Base-by-base conservation (phyloP, 2,797 vertebrate genomes). In the Eupleurogrammus muticus region DNA sequence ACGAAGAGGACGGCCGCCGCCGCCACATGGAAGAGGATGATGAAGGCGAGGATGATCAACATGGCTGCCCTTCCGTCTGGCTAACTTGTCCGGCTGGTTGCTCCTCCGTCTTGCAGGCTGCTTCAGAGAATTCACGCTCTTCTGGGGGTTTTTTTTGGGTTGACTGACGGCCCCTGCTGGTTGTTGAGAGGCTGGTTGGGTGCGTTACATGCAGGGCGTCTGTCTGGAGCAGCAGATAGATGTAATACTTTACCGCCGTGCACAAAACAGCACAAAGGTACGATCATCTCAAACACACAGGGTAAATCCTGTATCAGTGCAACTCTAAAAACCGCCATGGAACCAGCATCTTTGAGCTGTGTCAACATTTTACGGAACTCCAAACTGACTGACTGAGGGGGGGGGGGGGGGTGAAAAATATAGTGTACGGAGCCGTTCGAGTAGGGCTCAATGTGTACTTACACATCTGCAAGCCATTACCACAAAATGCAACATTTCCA, bases 21-120 rank as follows among this genome's bases (percentile, higher is more conserved):
- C 50, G 92, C 93, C 91, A 98, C 90, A 73, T 99, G 97, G 90
- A 99, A 98, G 86, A 97, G 70, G 13, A 99, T 94, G 91, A 99
- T 98, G 91, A 96, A 95, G 77, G 95, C 95, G 72, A 99, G 88
- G 73, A 99, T 92, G 83, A 98, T 93, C 95, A 99, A 89, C 98
- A 99, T 99, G 89, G 90, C 95, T 87, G 81, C 63, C 11, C 34
- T 53, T 75, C 6, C 3, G 54, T 75, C 12, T 4, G 69, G 38
- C 23, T 23, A 23, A 44, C 50, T 67, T 59, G 3, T 12, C 62
- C 40, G 13, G 12, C 54, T 55, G 60, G 14, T 50, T 47, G 1
- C 23, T 17, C 20, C 46, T 28, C 28, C 9, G 40, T 50, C 7
- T 47, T 16, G 75, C 66, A 40, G 69, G 64, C 50, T n/a, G n/a